Conservation (phyloP, 2,888 invertebrate genomes). For the Andricus curvator region DNA sequence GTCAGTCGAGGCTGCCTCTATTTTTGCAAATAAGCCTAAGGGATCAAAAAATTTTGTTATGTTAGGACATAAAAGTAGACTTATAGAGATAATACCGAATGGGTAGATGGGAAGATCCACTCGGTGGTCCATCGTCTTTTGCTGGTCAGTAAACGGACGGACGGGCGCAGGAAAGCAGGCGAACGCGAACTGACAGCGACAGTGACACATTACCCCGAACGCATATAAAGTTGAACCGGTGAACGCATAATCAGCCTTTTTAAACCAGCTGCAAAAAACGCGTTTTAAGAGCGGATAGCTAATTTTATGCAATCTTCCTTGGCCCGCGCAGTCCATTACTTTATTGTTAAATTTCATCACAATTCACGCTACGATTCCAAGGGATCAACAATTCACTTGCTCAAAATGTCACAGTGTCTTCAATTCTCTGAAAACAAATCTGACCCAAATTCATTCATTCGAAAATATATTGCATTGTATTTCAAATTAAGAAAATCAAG, state of each 20-base stretch:
- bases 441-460: not conserved
- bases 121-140: slow-evolving; percentile 52
- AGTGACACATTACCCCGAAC: slow-evolving; percentile 53
- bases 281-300: slow-evolving; percentile 43
- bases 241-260: slow-evolving; percentile 54
- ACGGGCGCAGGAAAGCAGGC: slow-evolving; percentile 49
- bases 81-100: slow-evolving; percentile 1
- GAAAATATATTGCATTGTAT: not conserved
- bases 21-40: not conserved
- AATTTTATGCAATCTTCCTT: slow-evolving; percentile 55
- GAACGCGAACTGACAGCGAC: slow-evolving; percentile 55
- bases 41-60: not conserved
- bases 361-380: not conserved
- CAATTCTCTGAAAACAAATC: not conserved
- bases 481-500: too few relatives aligned
- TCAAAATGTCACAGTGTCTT: not conserved
- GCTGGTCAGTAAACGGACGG: slow-evolving; percentile 42
- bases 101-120: slow-evolving; percentile 45
- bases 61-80: not conserved
- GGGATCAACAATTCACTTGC: not conserved
- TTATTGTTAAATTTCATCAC: slow-evolving; percentile 36
- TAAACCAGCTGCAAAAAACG: slow-evolving; percentile 43
- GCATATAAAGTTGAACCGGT: slow-evolving; percentile 48
- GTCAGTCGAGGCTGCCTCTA: too few relatives aligned
- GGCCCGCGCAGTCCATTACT: slow-evolving; percentile 52